Percentiles rank a stretch among this genome's conserved stretches.
These are phyloP conservation scores for Scaptodrosophila latifasciaeformis DNA, from an alignment of 2,888 invertebrate species.

Conservation along the genomic window DNA sequence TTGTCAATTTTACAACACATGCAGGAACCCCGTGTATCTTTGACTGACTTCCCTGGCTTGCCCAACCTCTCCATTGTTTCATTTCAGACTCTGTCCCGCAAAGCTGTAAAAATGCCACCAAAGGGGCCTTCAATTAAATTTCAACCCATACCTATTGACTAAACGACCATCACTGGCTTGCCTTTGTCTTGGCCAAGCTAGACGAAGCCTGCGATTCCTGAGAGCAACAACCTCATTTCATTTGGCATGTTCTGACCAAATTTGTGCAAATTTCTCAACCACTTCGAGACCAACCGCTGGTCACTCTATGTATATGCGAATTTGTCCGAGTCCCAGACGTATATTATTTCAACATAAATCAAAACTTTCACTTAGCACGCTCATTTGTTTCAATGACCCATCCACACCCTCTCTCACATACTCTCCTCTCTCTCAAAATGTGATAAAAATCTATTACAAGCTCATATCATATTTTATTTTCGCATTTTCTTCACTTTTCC, in stretches of 20 bases:
- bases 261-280: slow-evolving; percentile 35
- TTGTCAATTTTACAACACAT: slow-evolving; percentile 49
- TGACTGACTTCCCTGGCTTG: background rate
- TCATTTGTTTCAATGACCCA: slow-evolving; percentile 68
- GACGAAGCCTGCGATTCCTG: background rate
- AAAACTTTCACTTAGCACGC: slow-evolving; percentile 68
- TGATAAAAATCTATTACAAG: slow-evolving; percentile 71
- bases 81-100: background rate
- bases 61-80: slow-evolving; percentile 27
- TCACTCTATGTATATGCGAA: background rate
- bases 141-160: slow-evolving; percentile 12
- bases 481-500: slow-evolving; percentile 35
- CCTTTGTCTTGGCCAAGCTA: background rate
- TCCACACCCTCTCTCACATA: slow-evolving; percentile 6
- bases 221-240: background rate
- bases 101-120: slow-evolving; percentile 12
- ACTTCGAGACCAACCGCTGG: slow-evolving; percentile 5
- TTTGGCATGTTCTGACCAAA: slow-evolving; percentile 45
- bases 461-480: slow-evolving; percentile 69
- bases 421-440: slow-evolving; percentile 47
- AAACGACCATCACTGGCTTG: background rate
- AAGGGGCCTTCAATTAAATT: slow-evolving; percentile 25
- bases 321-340: slow-evolving; percentile 48
- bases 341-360: slow-evolving; percentile 66
- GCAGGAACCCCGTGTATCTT: slow-evolving; percentile 12